Percentiles rank a stretch among this genome's conserved stretches.
phyloP scores from a whole-genome alignment of 2,888 invertebrate species.

The Panopea generosa region DNA sequence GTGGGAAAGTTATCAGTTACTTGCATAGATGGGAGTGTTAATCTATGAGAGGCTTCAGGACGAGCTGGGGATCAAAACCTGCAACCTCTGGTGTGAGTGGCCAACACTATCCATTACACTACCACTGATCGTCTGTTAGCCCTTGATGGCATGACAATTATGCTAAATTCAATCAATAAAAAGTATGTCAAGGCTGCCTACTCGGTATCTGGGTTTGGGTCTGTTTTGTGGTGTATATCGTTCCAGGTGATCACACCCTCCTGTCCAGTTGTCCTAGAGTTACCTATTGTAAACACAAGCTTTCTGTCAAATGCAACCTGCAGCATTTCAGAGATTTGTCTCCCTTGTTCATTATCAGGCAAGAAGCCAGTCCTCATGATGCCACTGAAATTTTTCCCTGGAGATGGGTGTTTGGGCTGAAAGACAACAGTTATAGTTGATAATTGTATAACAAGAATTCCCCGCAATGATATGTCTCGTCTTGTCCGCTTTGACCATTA shows the following conservation, averaged over 20 bases:
- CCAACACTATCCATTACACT: too few species aligned
- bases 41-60: too few species aligned
- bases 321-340: slow-evolving; percentile 66
- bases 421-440: background rate
- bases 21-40: too few species aligned
- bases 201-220: slow-evolving; percentile 44
- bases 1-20: too few species aligned
- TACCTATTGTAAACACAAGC: slow-evolving; percentile 78
- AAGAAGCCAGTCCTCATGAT: slow-evolving; percentile 72
- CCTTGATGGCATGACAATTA: too few species aligned
- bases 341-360: slow-evolving; percentile 74
- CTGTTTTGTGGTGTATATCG: slow-evolving; percentile 64
- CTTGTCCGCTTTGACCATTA: too few species aligned
- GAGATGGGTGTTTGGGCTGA: slow-evolving; percentile 70
- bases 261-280: slow-evolving; percentile 77
- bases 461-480: too few species aligned
- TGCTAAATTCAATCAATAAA: too few species aligned
- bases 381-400: slow-evolving; percentile 72
- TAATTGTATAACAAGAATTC: too few species aligned
- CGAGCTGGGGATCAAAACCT: too few species aligned
- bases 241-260: slow-evolving; percentile 78
- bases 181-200: slow-evolving; percentile 26
- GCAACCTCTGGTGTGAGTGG: too few species aligned
- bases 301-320: slow-evolving; percentile 72
- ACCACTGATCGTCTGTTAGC: too few species aligned